Percentiles rank a stretch among this genome's conserved stretches.
These are phyloP conservation scores for Chalcosyrphus nemorum DNA, from an alignment of 2,888 invertebrate species.

Conservation along the genomic window DNA sequence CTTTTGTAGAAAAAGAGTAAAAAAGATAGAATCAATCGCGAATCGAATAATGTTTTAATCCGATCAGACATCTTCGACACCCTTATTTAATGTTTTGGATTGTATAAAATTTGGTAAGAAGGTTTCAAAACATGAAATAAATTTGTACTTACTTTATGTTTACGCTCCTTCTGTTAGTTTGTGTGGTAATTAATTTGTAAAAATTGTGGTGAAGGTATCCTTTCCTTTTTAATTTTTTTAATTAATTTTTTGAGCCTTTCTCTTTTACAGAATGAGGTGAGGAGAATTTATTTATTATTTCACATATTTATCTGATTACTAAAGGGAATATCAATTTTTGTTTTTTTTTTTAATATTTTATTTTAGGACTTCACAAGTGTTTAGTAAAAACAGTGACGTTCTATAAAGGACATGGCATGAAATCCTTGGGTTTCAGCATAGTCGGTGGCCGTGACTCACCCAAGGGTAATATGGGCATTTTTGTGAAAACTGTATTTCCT, in stretches of 20 bases:
- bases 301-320: neutral
- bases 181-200: neutral
- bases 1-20: neutral
- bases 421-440: slow-evolving; percentile 94
- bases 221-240: neutral
- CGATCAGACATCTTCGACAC: too few species aligned
- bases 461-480: slow-evolving; percentile 94
- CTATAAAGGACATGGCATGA: slow-evolving; percentile 92
- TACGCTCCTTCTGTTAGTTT: neutral
- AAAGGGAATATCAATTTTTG: too few species aligned
- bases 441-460: slow-evolving; percentile 95
- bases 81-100: too few species aligned
- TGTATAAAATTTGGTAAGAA: neutral
- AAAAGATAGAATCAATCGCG: neutral
- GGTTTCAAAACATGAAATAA: too few species aligned
- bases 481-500: slow-evolving; percentile 93
- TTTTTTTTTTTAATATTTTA: too few species aligned
- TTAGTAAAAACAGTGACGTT: slow-evolving; percentile 84
- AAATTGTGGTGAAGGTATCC: neutral
- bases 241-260: neutral
- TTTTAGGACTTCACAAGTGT: slow-evolving; percentile 65
- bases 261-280: neutral
- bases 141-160: neutral
- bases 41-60: too few species aligned
- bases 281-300: too few species aligned